These are phyloP conservation scores for Stercorarius parasiticus DNA, from an alignment of 2,113 vertebrate genomes.

Conservation along the genomic window DNA sequence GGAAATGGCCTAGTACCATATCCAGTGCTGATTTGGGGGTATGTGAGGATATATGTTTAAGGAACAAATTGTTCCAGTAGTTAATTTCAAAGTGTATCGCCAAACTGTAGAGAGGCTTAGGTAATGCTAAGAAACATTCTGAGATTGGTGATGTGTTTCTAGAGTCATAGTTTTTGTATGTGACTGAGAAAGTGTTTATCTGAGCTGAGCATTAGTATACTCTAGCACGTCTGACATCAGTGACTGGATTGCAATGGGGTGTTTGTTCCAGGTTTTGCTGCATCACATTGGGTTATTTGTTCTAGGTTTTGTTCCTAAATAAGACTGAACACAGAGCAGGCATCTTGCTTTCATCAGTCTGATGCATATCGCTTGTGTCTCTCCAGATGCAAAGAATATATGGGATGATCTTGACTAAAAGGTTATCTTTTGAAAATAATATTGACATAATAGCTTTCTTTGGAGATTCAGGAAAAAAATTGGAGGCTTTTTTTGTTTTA, in stretches of 20 bases:
- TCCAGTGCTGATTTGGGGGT: not conserved
- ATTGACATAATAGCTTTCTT: not conserved
- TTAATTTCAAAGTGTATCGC: not conserved
- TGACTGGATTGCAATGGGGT: not conserved
- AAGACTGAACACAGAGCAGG: not conserved
- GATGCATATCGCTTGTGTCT: not conserved
- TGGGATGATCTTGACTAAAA: not conserved
- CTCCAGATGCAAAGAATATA: not conserved
- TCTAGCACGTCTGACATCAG: accelerated
- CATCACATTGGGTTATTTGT: accelerated
- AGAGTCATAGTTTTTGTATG: not conserved
- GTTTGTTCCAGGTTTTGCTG: not conserved
- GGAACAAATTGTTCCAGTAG: not conserved
- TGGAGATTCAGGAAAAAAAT: not conserved
- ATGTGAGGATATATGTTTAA: not conserved
- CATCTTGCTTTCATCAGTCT: not conserved
- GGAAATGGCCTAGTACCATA: not conserved
- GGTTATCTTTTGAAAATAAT: not conserved
- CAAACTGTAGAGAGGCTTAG: not conserved
- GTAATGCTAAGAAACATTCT: not conserved
- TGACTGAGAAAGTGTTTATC: not conserved
- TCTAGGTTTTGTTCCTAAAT: not conserved
- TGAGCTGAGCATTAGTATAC: not conserved
- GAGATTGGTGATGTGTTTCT: not conserved
- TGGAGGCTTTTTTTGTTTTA: not conserved